Evolutionary conservation across 2,888 invertebrate species (phyloP), one percentile per base, ranked within the genome.

Genomic region (Stenodema calcarata): DNA sequence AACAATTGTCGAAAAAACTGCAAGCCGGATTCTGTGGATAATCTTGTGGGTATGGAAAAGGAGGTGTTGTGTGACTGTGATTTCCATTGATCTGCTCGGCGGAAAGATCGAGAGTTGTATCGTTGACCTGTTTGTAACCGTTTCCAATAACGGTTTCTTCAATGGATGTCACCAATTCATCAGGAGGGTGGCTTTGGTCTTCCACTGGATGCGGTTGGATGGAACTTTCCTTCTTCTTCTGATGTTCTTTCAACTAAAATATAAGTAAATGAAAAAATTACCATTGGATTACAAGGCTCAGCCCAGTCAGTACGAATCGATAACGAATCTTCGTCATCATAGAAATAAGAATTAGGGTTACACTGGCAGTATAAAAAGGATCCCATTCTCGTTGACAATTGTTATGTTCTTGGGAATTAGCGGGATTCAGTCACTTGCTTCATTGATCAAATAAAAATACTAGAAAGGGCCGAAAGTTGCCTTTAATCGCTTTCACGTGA

Each of bases 211-310:
- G 0, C 12, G 70, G 14, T 18, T 30, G 41, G 11, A 14, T 70
- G 16, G 83, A 16, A 27, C 30, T 42, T 44, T 86, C 86, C 30
- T 86, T 86, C 41, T 86, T 86, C 86, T 78, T 86, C 30, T 86
- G 86, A 16, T 50, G 86, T 54, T 86, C 78, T 42, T 78, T 86
- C 76, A 86, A n/a, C 86, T 86, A 70, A 16, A 79, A n/a, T n/a
- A n/a, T n/a, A n/a, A n/a, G n/a, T n/a, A n/a, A n/a, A n/a, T n/a
- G n/a, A n/a, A n/a, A n/a, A n/a, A n/a, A n/a, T n/a, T n/a, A n/a
- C n/a, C n/a, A n/a, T n/a, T n/a, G n/a, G n/a, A n/a, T n/a, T n/a
- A n/a, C n/a, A n/a, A n/a, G n/a, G n/a, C n/a, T n/a, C n/a, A n/a
- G n/a, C n/a, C n/a, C n/a, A n/a, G n/a, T n/a, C n/a, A n/a, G n/a